Evolutionary conservation across 2,888 invertebrate species (phyloP), one percentile per base, ranked within the genome.

Genomic region (Epinotia demarniana): DNA sequence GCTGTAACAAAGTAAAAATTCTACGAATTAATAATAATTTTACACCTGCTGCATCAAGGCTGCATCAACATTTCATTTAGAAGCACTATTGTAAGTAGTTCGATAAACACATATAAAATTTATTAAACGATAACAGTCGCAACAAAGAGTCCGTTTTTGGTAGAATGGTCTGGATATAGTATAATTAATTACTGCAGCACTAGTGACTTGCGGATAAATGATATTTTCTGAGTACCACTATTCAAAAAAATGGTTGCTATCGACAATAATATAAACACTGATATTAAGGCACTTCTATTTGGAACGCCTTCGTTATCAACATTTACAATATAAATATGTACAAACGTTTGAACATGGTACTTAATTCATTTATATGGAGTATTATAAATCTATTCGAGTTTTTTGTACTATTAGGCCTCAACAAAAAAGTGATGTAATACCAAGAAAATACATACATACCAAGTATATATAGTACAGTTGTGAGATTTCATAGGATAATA

Each of bases 261-360:
- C 46, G 78, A 77, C 78, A 77, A 78, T 70, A 53, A 78, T 73
- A 78, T 73, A 80, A 79, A 81, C 81, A 83, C 80, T 78, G 79
- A 81, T 81, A 77, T 79, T 88, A 89, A 89, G 89, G 89, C 89
- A 89, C 89, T 89, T 84, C 80, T 80, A 79, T 81, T 81, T 83
- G 62, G 61, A 84, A 80, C 80, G 80, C 79, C 76, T 81, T 43
- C 57, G 18, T 61, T 46, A 66, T 60, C 23, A 66, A 67, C 61
- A 71, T 67, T 67, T 71, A 71, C 66, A 43, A 27, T 53, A 53
- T 53, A 33, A 66, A 33, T 53, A 55, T 71, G 18, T 62, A 71
- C 18, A 39, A 60, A 13, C n/a, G 49, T 61, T 61, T 61, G 70
- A 63, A 71, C 19, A 49, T 61, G 13, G 53, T 58, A 57, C n/a